These are phyloP conservation scores for Trogon surrucura DNA, from an alignment of 2,113 vertebrate genomes.

Conservation along the genomic window DNA sequence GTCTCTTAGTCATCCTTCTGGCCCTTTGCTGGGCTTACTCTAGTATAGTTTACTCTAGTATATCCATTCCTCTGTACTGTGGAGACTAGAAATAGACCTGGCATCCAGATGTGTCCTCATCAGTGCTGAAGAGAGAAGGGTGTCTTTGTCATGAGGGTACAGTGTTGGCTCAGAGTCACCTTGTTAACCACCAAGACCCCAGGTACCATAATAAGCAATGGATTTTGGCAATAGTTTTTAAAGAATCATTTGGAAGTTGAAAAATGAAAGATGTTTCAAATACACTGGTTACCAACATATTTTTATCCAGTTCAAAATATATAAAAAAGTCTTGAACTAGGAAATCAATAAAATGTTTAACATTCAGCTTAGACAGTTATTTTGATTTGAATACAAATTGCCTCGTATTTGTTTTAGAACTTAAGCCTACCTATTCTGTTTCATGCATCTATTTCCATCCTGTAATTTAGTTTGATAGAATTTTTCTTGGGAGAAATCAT, in stretches of 20 bases:
- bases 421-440: background rate
- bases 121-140: background rate
- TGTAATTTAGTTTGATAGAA: conserved; percentile 33
- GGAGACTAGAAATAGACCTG: background rate
- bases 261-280: background rate
- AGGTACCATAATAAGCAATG: background rate
- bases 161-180: background rate
- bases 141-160: background rate
- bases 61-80: background rate
- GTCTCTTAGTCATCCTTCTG: background rate
- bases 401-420: background rate
- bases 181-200: background rate
- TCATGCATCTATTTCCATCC: background rate
- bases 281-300: background rate
- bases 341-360: background rate
- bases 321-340: background rate
- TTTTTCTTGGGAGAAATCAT: conserved; percentile 17
- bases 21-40: background rate
- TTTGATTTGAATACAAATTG: background rate
- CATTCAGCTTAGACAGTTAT: background rate
- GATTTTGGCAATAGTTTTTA: background rate
- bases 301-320: background rate
- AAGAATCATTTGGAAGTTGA: background rate
- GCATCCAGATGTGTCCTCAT: background rate
- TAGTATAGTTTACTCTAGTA: background rate